A percentile compares a stretch with the other conserved stretches of the same genome.
Conservation (phyloP, 1,140 invertebrate genomes). For the Propsilocerus akamusi region DNA sequence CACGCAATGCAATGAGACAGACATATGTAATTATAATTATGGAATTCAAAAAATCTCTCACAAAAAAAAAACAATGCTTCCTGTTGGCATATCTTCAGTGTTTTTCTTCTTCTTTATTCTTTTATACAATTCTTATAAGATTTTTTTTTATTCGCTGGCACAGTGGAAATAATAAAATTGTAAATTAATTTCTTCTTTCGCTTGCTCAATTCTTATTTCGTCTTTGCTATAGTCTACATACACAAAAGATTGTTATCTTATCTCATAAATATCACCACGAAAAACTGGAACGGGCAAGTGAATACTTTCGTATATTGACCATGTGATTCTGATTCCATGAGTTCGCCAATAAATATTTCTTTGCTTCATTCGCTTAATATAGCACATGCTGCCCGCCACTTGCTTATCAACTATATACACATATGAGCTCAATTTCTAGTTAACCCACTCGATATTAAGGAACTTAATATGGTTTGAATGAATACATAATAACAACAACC, state of each 20-base stretch:
- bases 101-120: too few relatives aligned
- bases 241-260: background rate
- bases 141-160: too few relatives aligned
- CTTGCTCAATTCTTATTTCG: background rate
- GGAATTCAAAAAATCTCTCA: conserved; percentile 1
- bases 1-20: background rate
- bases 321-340: background rate
- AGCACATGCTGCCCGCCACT: too few relatives aligned
- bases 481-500: too few relatives aligned
- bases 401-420: too few relatives aligned
- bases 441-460: too few relatives aligned
- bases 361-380: too few relatives aligned
- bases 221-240: background rate
- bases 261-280: background rate
- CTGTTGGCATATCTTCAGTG: background rate
- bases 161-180: conserved; percentile 4
- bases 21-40: background rate
- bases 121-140: conserved; percentile 3
- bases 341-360: too few relatives aligned
- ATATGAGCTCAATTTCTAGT: too few relatives aligned
- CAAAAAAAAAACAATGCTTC: background rate
- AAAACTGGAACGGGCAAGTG: too few relatives aligned
- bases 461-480: too few relatives aligned
- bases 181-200: background rate
- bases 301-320: background rate